Base-by-base conservation (phyloP, 2,797 vertebrate genomes). In the Tenualosa thibaudeaui region DNA sequence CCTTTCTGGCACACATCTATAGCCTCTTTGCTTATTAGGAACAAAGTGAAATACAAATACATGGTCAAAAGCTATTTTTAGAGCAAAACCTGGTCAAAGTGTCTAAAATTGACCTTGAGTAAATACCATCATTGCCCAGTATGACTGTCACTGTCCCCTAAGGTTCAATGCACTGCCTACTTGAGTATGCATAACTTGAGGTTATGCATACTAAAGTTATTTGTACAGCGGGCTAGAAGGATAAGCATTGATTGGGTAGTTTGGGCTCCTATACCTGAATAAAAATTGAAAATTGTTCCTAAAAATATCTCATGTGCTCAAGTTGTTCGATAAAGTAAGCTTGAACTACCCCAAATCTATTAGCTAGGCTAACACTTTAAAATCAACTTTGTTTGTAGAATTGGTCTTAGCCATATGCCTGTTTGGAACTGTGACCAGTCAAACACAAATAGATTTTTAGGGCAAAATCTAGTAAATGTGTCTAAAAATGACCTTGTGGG, bases 71-170 rank as follows among this genome's bases (percentile, higher is more conserved):
- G 81, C 87, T 94, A 94, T 93, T 91, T 92, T 93, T 91, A 92
- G 91, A 49, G 82, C n/a, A 31, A 46, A 78, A 46, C 43, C 5
- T 24, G 83, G 65, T 81, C 87, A 87, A 53, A 68, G 43, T 78
- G 90, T 92, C 92, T 93, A 91, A 91, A 78, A 86, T 89, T 91
- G 86, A 90, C 90, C 89, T 90, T 84, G 85, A 86, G 90, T 89
- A 88, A 90, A 92, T 89, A 88, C 54, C 85, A 85, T 51, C 50
- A 51, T 51, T 51, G 50, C 12, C 50, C 9, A 51, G 4, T 8
- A 51, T 81, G n/a, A 78, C 71, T 78, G 71, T 22, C 71, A 43
- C 71, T 22, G 15, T 22, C 9, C 13, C 19, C 9, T 9, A 51
- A 51, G 6, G 50, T 51, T 51, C 50, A 51, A 51, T 51, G 50